These are phyloP conservation scores for Calcarius ornatus DNA, from an alignment of 2,113 vertebrate genomes.

Conservation along the genomic window DNA sequence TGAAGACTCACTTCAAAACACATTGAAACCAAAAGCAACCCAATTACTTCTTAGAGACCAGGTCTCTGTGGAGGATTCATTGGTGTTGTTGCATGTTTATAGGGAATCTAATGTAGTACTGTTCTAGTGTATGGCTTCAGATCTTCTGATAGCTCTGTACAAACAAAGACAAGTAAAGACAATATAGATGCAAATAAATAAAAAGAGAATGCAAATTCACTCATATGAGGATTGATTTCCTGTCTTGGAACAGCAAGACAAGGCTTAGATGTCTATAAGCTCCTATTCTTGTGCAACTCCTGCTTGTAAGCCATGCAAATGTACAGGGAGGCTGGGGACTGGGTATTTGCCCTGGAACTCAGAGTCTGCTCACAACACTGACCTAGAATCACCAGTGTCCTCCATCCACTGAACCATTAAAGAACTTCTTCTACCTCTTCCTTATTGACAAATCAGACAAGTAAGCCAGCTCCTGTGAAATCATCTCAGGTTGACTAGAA, in stretches of 20 bases:
- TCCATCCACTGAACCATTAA: neutral
- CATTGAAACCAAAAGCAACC: neutral
- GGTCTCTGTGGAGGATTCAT: neutral
- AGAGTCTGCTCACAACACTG: neutral
- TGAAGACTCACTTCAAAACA: neutral
- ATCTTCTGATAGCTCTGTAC: neutral
- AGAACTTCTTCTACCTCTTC: neutral
- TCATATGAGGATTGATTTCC: neutral
- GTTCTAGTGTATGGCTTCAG: neutral
- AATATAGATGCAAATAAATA: conserved; percentile 6
- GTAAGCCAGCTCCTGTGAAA: neutral
- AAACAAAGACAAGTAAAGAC: conserved; percentile 1
- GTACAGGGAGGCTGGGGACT: neutral
- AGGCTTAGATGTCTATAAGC: neutral
- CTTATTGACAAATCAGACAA: neutral
- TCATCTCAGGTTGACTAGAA: neutral
- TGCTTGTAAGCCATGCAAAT: neutral
- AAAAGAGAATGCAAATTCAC: neutral
- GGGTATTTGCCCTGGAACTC: neutral
- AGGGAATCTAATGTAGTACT: neutral
- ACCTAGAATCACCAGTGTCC: neutral
- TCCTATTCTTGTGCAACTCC: neutral
- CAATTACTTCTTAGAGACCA: neutral
- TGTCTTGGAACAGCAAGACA: neutral
- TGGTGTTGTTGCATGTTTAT: neutral